These are phyloP conservation scores for Drosophila ercepeae DNA, from an alignment of 1,140 invertebrate genomes.

Conservation along the genomic window DNA sequence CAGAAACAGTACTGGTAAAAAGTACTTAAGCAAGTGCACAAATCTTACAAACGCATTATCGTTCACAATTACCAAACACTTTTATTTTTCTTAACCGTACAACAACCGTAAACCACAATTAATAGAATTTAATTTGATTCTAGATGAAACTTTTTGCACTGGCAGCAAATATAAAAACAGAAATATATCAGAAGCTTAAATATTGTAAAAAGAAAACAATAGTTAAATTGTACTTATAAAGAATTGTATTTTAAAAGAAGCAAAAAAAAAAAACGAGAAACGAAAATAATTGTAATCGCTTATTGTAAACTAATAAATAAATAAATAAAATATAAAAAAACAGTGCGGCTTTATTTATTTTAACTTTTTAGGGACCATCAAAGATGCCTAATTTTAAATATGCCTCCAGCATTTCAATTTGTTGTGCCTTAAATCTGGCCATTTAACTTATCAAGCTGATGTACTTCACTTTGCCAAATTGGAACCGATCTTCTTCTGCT, in stretches of 20 bases:
- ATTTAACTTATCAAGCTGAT: slow-evolving; percentile 9
- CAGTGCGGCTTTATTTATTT: not conserved
- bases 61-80: slow-evolving; percentile 66
- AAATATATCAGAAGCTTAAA: slow-evolving; percentile 24
- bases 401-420: slow-evolving; percentile 27
- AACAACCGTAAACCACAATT: slow-evolving; percentile 18
- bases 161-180: slow-evolving; percentile 73
- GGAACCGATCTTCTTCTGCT: slow-evolving; percentile 38
- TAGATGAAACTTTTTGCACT: slow-evolving; percentile 78
- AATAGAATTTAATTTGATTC: slow-evolving; percentile 47
- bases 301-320: slow-evolving; percentile 84
- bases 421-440: slow-evolving; percentile 11
- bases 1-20: slow-evolving; percentile 4
- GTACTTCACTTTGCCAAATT: slow-evolving; percentile 17
- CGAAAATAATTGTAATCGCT: slow-evolving; percentile 79
- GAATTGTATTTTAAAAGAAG: slow-evolving; percentile 66
- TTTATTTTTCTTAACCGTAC: slow-evolving; percentile 78
- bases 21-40: slow-evolving; percentile 40
- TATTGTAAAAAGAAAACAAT: slow-evolving; percentile 81
- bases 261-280: slow-evolving; percentile 34
- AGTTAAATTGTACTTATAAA: slow-evolving; percentile 83
- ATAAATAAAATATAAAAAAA: slow-evolving; percentile 75
- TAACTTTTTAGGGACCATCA: not conserved
- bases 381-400: slow-evolving; percentile 13
- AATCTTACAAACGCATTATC: slow-evolving; percentile 42